Evolutionary conservation across 35 echinoderm and acorn worm genomes (phyloP).

Genomic region (Apostichopus californicus): DNA sequence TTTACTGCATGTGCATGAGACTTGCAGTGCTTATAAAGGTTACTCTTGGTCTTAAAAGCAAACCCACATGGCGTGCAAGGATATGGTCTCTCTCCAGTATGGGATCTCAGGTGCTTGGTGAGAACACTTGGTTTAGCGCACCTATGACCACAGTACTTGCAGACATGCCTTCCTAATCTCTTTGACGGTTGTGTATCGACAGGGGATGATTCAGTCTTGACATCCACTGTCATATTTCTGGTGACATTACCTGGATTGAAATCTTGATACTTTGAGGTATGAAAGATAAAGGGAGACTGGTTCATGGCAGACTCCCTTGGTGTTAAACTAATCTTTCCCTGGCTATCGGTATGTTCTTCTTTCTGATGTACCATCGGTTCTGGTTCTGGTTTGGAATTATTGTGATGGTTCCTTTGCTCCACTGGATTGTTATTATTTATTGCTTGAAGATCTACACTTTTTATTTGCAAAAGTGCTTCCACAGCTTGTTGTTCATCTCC

Average conservation of each 20-base stretch:
- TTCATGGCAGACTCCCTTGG: conserved; percentile 32
- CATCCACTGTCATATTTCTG: conserved; percentile 44
- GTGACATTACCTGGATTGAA: conserved; percentile 10
- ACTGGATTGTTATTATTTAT: conserved; percentile 56
- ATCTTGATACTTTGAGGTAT: conserved; percentile 59
- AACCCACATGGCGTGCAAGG: conserved; percentile 96
- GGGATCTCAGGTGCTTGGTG: conserved; percentile 94
- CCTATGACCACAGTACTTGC: conserved; percentile 88
- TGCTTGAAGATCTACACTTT: conserved; percentile 77
- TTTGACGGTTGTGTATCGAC: conserved; percentile 37
- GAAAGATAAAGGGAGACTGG: conserved; percentile 39
- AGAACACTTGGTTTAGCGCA: conserved; percentile 98
- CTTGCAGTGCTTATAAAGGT: conserved; percentile 97
- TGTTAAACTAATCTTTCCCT: background rate
- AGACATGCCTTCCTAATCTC: conserved; percentile 87
- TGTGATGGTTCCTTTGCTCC: background rate
- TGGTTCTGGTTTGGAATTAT: background rate
- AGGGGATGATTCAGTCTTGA: conserved; percentile 56
- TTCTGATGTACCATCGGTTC: background rate
- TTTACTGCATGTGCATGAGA: conserved; percentile 98
- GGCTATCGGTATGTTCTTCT: background rate
- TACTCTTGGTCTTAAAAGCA: conserved; percentile 98
- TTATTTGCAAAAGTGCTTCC: conserved; percentile 91
- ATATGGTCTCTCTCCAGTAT: conserved; percentile 95
- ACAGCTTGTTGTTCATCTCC: conserved; percentile 79